These are phyloP conservation scores for Linhomoeus sp. DNA, from an alignment of 2,888 invertebrate species.

Conservation along the genomic window DNA sequence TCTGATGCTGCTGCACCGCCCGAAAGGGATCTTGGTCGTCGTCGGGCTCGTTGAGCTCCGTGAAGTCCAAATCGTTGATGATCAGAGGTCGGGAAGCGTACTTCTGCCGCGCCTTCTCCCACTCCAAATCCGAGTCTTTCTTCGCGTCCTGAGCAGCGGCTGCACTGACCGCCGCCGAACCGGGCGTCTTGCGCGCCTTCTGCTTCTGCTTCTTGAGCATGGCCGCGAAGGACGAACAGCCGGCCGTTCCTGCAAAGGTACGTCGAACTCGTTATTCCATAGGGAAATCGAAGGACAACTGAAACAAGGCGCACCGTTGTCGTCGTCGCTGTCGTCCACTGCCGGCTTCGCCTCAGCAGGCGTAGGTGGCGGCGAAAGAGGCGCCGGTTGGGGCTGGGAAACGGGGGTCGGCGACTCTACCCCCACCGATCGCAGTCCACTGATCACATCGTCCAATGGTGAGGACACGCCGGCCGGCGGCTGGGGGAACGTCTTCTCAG, in stretches of 20 bases:
- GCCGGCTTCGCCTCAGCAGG: too few species aligned
- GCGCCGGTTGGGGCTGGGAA: too few species aligned
- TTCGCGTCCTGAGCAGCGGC: conserved; percentile 7
- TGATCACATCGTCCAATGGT: conserved; percentile 6
- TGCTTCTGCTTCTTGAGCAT: conserved; percentile 6
- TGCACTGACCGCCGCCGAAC: conserved; percentile 8
- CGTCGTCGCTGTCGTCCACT: too few species aligned
- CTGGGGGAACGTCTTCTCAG: neutral
- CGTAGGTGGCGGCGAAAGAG: too few species aligned
- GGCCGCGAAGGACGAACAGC: neutral
- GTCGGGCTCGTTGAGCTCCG: conserved; percentile 67
- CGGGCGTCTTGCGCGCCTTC: conserved; percentile 5
- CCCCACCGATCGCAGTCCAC: conserved; percentile 6
- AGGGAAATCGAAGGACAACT: too few species aligned
- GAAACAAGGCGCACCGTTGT: too few species aligned
- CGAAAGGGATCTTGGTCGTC: conserved; percentile 39
- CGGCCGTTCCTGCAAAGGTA: neutral
- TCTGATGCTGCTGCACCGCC: conserved; percentile 20
- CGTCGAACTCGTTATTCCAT: too few species aligned
- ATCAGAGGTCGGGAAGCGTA: conserved; percentile 41
- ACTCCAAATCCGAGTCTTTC: conserved; percentile 53
- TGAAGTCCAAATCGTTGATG: conserved; percentile 82
- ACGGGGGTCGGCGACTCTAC: too few species aligned
- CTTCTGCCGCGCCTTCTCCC: conserved; percentile 63
- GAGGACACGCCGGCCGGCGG: too few species aligned